Evolutionary conservation across 2,888 invertebrate genomes (phyloP).

Genomic region (Lepidocyrtinus sp.): DNA sequence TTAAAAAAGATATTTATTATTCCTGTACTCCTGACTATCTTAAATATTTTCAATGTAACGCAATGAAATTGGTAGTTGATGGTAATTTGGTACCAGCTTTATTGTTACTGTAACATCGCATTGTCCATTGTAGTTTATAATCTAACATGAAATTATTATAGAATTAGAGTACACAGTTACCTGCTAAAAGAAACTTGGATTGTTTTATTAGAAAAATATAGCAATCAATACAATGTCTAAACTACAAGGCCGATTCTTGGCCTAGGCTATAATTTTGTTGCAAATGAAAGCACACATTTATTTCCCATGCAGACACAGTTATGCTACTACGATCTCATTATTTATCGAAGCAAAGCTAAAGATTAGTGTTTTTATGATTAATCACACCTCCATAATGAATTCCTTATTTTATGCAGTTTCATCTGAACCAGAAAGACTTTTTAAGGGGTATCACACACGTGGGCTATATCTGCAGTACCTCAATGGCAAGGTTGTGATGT

Average conservation of each 20-base stretch:
- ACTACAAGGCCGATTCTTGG: too few species aligned
- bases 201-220: not conserved
- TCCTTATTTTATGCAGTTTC: not conserved
- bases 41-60: not conserved
- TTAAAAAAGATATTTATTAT: not conserved
- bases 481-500: not conserved
- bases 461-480: not conserved
- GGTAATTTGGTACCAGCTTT: not conserved
- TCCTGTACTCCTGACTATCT: not conserved
- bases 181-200: too few species aligned
- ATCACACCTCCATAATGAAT: not conserved
- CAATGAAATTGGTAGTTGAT: not conserved
- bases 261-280: too few species aligned
- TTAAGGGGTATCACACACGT: not conserved
- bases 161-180: not conserved
- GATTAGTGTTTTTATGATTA: not conserved
- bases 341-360: not conserved
- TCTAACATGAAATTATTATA: not conserved
- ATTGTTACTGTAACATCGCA: not conserved
- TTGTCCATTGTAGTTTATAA: not conserved
- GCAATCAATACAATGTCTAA: too few species aligned
- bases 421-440: not conserved
- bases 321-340: constrained; percentile 8
- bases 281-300: not conserved
- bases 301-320: not conserved